Evolutionary conservation across 2,797 vertebrate species (phyloP).

Genomic region (Micrastur ruficollis): DNA sequence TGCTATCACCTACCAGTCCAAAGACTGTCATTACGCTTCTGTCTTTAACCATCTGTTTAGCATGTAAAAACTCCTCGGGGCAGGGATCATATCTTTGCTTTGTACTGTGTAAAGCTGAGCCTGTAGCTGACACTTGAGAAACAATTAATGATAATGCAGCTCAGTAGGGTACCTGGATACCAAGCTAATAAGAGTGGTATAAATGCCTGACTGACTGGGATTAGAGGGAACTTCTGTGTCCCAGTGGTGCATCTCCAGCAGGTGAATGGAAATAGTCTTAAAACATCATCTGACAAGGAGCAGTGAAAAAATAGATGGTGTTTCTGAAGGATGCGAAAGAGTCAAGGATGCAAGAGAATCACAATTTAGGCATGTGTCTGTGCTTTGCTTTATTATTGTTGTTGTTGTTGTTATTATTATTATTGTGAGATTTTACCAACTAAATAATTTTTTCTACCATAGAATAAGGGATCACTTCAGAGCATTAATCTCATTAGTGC

Average conservation of each 20-base stretch:
- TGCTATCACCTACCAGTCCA: conserved; percentile 6
- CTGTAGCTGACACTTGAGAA: conserved; percentile 56
- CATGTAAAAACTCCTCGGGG: conserved; percentile 48
- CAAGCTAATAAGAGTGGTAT: conserved; percentile 48
- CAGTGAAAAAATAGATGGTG: background rate
- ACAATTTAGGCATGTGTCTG: background rate
- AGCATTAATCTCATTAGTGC: conserved; percentile 5
- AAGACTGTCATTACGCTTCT: background rate
- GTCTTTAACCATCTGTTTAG: conserved; percentile 60
- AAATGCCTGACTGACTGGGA: conserved; percentile 49
- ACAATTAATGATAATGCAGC: conserved; percentile 59
- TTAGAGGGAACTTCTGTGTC: conserved; percentile 41
- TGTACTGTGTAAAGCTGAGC: conserved; percentile 32
- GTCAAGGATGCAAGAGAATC: background rate
- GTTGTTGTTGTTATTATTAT: background rate
- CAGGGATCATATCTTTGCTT: conserved; percentile 39
- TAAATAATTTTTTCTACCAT: conserved; percentile 16
- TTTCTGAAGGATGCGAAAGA: background rate
- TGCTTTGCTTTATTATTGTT: background rate
- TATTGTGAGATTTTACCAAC: conserved; percentile 4
- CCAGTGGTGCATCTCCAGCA: background rate
- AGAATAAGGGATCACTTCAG: background rate
- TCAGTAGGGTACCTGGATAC: conserved; percentile 34
- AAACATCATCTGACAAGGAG: background rate
- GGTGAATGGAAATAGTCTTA: conserved; percentile 34